Evolutionary conservation across 2,888 invertebrate genomes (phyloP).

Genomic region (Euphydryas editha): DNA sequence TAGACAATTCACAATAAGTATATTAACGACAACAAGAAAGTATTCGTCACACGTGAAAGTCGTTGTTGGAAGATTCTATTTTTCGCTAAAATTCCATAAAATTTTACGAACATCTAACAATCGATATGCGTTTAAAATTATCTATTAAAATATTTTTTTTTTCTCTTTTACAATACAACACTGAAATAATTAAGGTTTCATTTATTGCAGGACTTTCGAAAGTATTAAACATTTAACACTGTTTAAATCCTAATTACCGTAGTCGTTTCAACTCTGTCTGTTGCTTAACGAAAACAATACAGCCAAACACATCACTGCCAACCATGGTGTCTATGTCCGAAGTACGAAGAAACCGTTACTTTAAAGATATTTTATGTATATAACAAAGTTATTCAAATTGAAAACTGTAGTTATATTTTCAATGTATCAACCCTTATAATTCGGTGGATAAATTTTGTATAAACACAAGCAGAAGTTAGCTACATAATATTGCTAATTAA

Average conservation of each 20-base stretch:
- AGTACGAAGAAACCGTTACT: too few species aligned
- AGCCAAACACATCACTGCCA: too few species aligned
- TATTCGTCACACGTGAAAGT: constrained; percentile 8
- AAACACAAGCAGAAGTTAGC: too few species aligned
- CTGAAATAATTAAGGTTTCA: constrained; percentile 38
- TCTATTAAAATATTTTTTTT: constrained; percentile 65
- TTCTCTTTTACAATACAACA: constrained; percentile 51
- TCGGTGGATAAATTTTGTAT: too few species aligned
- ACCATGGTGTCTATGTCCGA: too few species aligned
- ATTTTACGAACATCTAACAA: constrained; percentile 62
- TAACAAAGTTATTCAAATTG: too few species aligned
- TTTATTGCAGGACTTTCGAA: constrained; percentile 40
- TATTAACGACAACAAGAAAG: constrained; percentile 2
- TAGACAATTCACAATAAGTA: not conserved
- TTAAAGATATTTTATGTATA: too few species aligned
- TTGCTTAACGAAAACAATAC: constrained; percentile 4
- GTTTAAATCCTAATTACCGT: constrained; percentile 30
- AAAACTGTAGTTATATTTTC: too few species aligned
- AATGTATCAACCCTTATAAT: too few species aligned
- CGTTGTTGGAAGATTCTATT: constrained; percentile 9
- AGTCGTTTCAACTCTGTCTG: constrained; percentile 19
- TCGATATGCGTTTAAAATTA: constrained; percentile 60
- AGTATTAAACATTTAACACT: constrained; percentile 31
- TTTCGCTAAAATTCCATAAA: constrained; percentile 50
- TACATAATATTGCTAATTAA: too few species aligned